Evolutionary conservation across 2,113 vertebrate genomes (phyloP), one percentile per base, ranked within the genome.

Genomic region (Nesogale talazaci): DNA sequence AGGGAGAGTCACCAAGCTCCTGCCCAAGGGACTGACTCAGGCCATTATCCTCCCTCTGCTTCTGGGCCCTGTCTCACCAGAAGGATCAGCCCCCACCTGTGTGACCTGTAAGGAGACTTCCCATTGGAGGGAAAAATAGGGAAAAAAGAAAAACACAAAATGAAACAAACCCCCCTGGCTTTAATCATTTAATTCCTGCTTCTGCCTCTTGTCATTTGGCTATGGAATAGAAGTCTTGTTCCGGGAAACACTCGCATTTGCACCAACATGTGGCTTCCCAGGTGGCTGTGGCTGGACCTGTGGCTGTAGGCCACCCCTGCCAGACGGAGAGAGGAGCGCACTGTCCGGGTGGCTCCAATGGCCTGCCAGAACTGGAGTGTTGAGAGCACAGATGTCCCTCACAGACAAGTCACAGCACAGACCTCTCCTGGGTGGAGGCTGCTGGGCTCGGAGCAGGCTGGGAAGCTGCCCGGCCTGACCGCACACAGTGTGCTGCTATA

Each of bases 381-480:
- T 0, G 67, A 59, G 87, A 91, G 65, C 90, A 17, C 96, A 96
- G 96, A 94, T 96, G 96, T 91, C 95, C 69, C 89, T 86, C 77
- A 23, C 83, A 86, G 79, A 75, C 52, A 63, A 4, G 40, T 79
- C 34, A 15, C n/a, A 74, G 82, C 92, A 77, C 89, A 90, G 4
- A 70, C 59, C 42, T 89, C 67, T 89, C 25, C 40, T 0, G 23
- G 59, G 74, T n/a, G 6, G 6, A 38, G 52, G 80, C 36, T 93
- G 0, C 0, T 0, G 14, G 46, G 46, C 29, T 70, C 2, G 0
- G 65, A 61, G 36, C 86, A 90, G 76, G 65, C 92, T 67, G 89
- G 34, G 93, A 77, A 85, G 91, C 5, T 0, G 34, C 70, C 46
- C 3, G n/a, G 87, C 80, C 95, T 69, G 79, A 83, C 82, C 1